Evolutionary conservation across 2,888 invertebrate genomes (phyloP), one percentile per base, ranked within the genome.

Genomic region (Plusia festucae): DNA sequence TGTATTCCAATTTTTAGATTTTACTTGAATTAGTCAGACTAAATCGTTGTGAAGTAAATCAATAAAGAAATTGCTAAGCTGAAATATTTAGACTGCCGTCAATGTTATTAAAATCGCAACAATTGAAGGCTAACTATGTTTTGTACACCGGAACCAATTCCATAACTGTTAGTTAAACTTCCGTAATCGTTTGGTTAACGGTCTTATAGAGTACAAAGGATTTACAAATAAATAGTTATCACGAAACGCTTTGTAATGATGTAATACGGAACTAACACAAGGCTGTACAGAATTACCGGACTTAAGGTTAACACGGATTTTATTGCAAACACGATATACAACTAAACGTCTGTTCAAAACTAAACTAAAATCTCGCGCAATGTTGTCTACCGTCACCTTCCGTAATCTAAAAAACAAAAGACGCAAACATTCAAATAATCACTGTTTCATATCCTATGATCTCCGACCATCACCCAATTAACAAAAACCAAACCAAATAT

Each of bases 181-280:
- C 79, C 82, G 70, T 51, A 73, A 67, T 62, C 51, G 56, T 13
- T 15, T n/a, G 9, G 70, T 59, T 65, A 64, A 64, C 59, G 27
- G 44, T 63, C 27, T 65, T 68, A 67, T 49, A 49, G 34, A 75
- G 89, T 88, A 90, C 90, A 92, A 88, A 86, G 84, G 84, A 71
- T 84, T 76, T 87, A 87, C 82, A 82, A 79, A 82, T 85, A 83
- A 86, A 83, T 81, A 82, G 74, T 81, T 78, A 79, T 79, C 83
- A 88, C 84, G 83, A 87, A 88, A 85, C 90, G 91, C 91, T 91
- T 85, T 91, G 85, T 86, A 85, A 88, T 94, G 93, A 94, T 93
- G 94, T 94, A 94, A 94, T 93, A 83, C 85, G 94, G 94, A 94
- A 91, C 88, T 70, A 63, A 54, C 64, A 85, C 94, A 93, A 95